Evolutionary conservation across 2,113 vertebrate genomes (phyloP), one percentile per base, ranked within the genome.

Genomic region (Rhea pennata): DNA sequence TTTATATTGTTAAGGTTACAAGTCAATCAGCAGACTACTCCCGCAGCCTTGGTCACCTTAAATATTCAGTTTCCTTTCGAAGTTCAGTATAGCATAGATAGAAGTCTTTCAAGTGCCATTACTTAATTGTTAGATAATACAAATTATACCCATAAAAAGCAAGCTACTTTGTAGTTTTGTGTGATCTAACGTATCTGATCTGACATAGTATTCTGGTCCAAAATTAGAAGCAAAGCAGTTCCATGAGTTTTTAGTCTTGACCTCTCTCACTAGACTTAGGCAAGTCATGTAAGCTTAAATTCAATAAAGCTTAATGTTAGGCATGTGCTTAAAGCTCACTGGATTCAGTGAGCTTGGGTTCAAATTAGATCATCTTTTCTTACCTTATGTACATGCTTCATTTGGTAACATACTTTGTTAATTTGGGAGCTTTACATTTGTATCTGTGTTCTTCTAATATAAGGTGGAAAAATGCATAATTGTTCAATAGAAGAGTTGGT

Each of bases 191-290:
- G 2, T 36, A 29, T 2, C 29, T 24, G 27, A 21, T 29, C 62
- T n/a, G 36, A 31, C 4, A 0, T 40, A 4, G 5, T 42, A 1
- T 1, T 78, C 44, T 26, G 23, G 36, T 40, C 0, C 2, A 9
- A 2, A 39, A 17, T 46, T 40, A 74, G 65, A 33, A 81, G 9
- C 65, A 23, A 39, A 0, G 5, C 17, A 42, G 44, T 44, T 66
- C 46, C 53, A 13, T 48, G 48, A 50, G 73, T 16, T 53, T 27
- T 51, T 50, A 56, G 46, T 27, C 59, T 46, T 53, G 24, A 22
- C 2, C 36, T 71, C 56, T 22, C 29, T 79, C 39, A 53, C 66
- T 65, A 42, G 21, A 3, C 59, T 44, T 36, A 2, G 33, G 6
- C 36, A 42, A 33, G 29, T 42, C 16, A 3, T 5, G n/a, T 46